Base-by-base conservation (phyloP, 2,113 vertebrate genomes). In the Trichomycterus rosablanca region DNA sequence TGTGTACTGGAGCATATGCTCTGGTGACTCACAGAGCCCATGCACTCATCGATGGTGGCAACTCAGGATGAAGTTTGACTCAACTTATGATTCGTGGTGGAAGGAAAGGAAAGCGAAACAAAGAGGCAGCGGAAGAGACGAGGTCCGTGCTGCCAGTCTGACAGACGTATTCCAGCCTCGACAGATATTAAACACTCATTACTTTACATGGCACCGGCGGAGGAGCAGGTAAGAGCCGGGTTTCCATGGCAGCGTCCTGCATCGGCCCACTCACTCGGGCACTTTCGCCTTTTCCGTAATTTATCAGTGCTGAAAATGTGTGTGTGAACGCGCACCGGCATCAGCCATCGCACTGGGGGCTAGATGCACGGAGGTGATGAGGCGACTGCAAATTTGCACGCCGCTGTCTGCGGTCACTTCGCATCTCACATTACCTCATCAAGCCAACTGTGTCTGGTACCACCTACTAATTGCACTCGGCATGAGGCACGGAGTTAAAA, bases 161-260 rank as follows among this genome's bases (percentile, higher is more conserved):
- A 24, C 51, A 46, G 51, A 64, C 51, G 19, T 35, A 54, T 63
- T 63, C 61, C 24, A 24, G 53, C 24, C 52, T 52, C 63, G 32
- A 59, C 49, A 63, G 59, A 74, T 62, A 59, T 66, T 59, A 74
- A 59, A 42, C 57, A 54, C 63, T 71, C 64, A 70, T 75, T 80
- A 69, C 58, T 63, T 30, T 66, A 66, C 49, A 68, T 46, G 43
- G 44, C 53, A 70, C 54, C 71, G 58, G 66, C 64, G 63, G 59
- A 51, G 51, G 34, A 63, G 76, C 72, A 82, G 78, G 82, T 84
- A 67, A 78, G 72, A 49, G 53, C 68, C 22, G 62, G 60, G 81
- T 84, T 83, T 71, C 77, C 79, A 83, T 81, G 76, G 76, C 53
- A 80, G 62, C 74, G 61, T 45, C 54, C n/a, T 72, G 44, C 66